Evolutionary conservation across 30 jellyfish, hydroid and myxozoan genomes (phyloP).

Genomic region (Catostylus mosaicus): DNA sequence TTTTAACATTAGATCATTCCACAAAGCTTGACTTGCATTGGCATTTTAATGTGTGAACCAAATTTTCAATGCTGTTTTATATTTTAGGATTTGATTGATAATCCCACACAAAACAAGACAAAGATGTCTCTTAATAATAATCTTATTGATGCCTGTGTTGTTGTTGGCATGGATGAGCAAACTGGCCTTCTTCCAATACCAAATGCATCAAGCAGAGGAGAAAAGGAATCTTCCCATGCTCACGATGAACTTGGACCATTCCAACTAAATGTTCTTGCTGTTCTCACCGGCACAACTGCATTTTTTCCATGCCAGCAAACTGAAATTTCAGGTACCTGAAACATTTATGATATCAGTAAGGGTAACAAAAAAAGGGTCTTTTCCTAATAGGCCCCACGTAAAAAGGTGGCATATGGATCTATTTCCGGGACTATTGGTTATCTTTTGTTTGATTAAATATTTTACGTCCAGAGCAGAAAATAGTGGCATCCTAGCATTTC

Average conservation of each 20-base stretch:
- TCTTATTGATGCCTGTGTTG: constrained; percentile 86
- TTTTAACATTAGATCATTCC: too few species aligned
- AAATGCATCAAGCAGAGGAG: constrained; percentile 21
- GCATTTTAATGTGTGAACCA: neutral
- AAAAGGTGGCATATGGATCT: too few species aligned
- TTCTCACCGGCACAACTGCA: constrained; percentile 80
- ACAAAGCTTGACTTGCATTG: neutral
- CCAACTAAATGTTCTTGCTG: constrained; percentile 88
- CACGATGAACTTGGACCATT: constrained; percentile 70
- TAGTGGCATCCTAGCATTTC: too few species aligned
- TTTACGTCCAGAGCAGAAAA: too few species aligned
- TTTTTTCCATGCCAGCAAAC: constrained; percentile 74
- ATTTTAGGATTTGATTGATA: neutral
- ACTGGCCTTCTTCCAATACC: constrained; percentile 73
- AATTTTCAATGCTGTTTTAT: neutral
- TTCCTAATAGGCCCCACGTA: too few species aligned
- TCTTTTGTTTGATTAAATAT: too few species aligned
- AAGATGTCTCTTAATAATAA: constrained; percentile 54
- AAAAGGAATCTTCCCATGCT: neutral
- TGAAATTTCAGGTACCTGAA: constrained; percentile 80
- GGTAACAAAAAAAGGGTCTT: too few species aligned
- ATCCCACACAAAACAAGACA: neutral
- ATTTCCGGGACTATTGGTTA: too few species aligned
- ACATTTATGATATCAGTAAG: too few species aligned
- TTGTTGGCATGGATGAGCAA: constrained; percentile 88